Conservation (phyloP, 2,797 vertebrate species). For the Carcharodon carcharias region DNA sequence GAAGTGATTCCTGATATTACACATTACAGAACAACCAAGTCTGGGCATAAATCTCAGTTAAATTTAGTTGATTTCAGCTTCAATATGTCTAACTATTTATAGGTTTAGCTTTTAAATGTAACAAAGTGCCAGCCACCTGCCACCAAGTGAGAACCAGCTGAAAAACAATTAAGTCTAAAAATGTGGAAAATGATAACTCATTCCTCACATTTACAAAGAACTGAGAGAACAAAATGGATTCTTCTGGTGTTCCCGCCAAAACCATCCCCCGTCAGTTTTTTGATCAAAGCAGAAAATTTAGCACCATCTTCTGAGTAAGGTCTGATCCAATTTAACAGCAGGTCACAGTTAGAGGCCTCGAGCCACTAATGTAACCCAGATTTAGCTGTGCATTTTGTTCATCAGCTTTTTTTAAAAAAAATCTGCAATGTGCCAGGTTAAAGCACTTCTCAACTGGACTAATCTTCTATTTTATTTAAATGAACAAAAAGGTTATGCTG, state of each 20-base stretch:
- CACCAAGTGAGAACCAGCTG: constrained; percentile 19
- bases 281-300: constrained; percentile 51
- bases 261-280: constrained; percentile 42
- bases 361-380: constrained; percentile 39
- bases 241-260: constrained; percentile 42
- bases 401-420: not conserved
- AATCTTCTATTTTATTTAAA: constrained; percentile 32
- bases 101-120: constrained; percentile 3
- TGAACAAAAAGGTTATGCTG: constrained; percentile 7
- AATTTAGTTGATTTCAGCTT: constrained; percentile 18
- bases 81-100: constrained; percentile 22
- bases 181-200: constrained; percentile 31
- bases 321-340: constrained; percentile 46
- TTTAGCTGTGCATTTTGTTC: constrained; percentile 35
- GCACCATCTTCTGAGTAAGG: constrained; percentile 45
- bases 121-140: constrained; percentile 21
- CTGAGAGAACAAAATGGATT: constrained; percentile 49
- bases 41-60: constrained; percentile 33
- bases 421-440: constrained; percentile 32
- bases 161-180: constrained; percentile 8
- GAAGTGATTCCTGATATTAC: not conserved
- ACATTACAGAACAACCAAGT: not conserved
- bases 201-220: constrained; percentile 40
- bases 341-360: constrained; percentile 43
- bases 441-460: constrained; percentile 24